phyloP scores from a whole-genome alignment of 2,888 invertebrate genomes.

The Meiosimyza decipiens region DNA sequence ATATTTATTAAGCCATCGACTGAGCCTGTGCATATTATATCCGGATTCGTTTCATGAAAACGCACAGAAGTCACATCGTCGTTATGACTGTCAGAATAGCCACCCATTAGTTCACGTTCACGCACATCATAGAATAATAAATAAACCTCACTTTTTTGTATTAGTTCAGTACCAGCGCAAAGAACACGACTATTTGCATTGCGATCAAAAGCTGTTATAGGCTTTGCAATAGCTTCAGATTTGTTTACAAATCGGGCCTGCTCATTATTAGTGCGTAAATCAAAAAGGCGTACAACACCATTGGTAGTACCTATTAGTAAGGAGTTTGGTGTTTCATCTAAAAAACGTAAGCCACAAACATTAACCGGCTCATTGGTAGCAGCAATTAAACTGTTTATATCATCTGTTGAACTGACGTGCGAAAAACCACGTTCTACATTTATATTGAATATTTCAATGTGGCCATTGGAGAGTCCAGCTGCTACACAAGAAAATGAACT shows the following conservation, averaged over 20 bases:
- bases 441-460: constrained; percentile 69
- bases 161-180: constrained; percentile 80
- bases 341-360: constrained; percentile 58
- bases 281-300: constrained; percentile 59
- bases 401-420: constrained; percentile 31
- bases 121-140: constrained; percentile 86
- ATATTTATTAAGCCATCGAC: constrained; percentile 88
- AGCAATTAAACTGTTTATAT: constrained; percentile 29
- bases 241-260: constrained; percentile 56
- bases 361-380: constrained; percentile 1
- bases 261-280: constrained; percentile 67
- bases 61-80: constrained; percentile 82
- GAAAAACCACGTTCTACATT: constrained; percentile 63
- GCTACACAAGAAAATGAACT: constrained; percentile 66
- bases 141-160: constrained; percentile 75
- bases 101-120: constrained; percentile 73
- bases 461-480: constrained; percentile 68
- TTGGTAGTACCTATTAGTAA: constrained; percentile 57
- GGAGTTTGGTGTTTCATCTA: constrained; percentile 54
- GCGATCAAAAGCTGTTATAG: constrained; percentile 79
- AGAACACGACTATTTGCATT: constrained; percentile 77
- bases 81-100: constrained; percentile 83
- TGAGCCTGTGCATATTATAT: constrained; percentile 79
- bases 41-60: constrained; percentile 77
- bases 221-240: constrained; percentile 65